Base-by-base conservation (phyloP, 2,113 vertebrate genomes). In the Canis aureus region DNA sequence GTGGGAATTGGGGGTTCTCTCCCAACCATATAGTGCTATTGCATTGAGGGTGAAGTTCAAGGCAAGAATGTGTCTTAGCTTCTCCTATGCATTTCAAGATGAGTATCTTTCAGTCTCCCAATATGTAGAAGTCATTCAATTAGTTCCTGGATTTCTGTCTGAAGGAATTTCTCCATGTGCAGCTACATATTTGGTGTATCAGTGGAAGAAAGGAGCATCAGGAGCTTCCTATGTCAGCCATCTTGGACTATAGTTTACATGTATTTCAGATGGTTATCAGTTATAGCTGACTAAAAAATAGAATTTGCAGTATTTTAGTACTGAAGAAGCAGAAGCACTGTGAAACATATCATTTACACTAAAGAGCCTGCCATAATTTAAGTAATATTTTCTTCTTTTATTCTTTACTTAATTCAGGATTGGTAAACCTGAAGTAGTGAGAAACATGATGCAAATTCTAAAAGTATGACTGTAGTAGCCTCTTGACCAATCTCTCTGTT, bases 281-380 rank as follows among this genome's bases (percentile, higher is more conserved):
- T 35, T 59, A 8, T 22, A 73, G 29, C 78, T 69, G 3, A 96
- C 8, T 59, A 71, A 87, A 92, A 84, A 74, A 12, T 29, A 73
- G 43, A 93, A 91, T 4, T 81, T 62, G 27, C 57, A 43, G 29
- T 78, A 74, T 71, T 95, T 89, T 57, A 71, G n/a, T 64, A 93
- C 86, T 51, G 16, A 32, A 1, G 6, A 91, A 71, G 19, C 6
- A 64, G 32, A n/a, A 23, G 6, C 20, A 78, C 38, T 79, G 29
- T 78, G n/a, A 94, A 19, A 93, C 79, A 73, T 60, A 8, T 38
- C 53, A 88, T 78, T 93, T 91, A 92, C 43, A 57, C 27, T 35
- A 27, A 23, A 66, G 8, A 59, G 15, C 19, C 80, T 38, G 5
- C 19, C 78, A 95, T 82, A 17, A 55, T 59, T 5, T 38, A 82